These are phyloP conservation scores for Neotragus pygmaeus DNA, from an alignment of 2,113 vertebrate species.

Conservation along the genomic window DNA sequence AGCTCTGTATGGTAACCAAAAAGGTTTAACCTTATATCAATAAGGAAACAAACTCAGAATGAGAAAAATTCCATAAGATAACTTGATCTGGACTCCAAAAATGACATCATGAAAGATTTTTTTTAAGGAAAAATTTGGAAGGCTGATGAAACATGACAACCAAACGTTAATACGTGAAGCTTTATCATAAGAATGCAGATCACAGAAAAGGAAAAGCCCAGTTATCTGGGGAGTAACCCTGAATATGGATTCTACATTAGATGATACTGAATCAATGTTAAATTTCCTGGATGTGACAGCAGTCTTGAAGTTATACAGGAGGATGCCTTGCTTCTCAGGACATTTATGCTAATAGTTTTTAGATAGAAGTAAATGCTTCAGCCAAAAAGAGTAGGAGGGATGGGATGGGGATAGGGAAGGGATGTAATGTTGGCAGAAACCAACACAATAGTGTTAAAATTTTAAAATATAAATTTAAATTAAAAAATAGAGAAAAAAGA, in stretches of 20 bases:
- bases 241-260: neutral
- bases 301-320: neutral
- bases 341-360: neutral
- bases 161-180: neutral
- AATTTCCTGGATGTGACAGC: neutral
- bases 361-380: neutral
- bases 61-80: neutral
- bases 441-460: neutral
- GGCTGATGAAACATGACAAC: neutral
- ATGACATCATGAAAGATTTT: neutral
- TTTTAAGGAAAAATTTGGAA: neutral
- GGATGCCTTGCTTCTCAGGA: neutral
- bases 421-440: neutral
- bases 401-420: neutral
- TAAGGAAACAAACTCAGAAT: constrained; percentile 25
- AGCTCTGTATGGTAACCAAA: neutral
- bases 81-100: constrained; percentile 12
- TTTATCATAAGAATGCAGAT: neutral
- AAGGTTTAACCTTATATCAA: neutral
- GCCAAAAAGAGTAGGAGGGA: neutral
- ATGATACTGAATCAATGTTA: neutral
- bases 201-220: constrained; percentile 6
- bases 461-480: neutral
- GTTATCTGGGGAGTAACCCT: neutral
- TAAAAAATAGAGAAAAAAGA: neutral